Base-by-base conservation (phyloP, 2,888 invertebrate genomes). In the Hypomecis punctinalis region DNA sequence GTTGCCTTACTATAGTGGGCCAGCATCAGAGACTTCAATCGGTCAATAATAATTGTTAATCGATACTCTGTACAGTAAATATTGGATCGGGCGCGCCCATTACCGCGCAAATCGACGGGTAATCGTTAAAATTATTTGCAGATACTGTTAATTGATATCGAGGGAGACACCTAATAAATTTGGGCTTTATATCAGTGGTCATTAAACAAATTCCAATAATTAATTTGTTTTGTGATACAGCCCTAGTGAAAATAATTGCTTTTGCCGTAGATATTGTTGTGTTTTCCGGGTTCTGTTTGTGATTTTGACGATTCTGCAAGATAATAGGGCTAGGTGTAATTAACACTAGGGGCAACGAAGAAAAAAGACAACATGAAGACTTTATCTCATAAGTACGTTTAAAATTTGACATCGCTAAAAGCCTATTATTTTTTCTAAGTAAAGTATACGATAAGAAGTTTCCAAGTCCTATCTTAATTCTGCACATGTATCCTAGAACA, bases 71-170 rank as follows among this genome's bases (percentile, higher is more conserved):
- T 6, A 33, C n/a, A 40, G 73, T 80, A 82, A 85, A 85, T 84
- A 82, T 86, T 83, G 81, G 75, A 76, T 70, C 73, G 52, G 52
- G 52, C 52, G 72, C 53, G 64, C 64, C 72, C 74, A 74, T 81
- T 81, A 79, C 71, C 63, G 72, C 57, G 65, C 73, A 77, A 78
- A 77, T 76, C 72, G 77, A 77, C 71, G 77, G 71, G 81, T 81
- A 80, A 84, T 81, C 79, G 79, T 78, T 84, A 78, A 84, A 84
- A 83, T 85, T 80, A 85, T 85, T 84, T 79, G 80, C 80, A 72
- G 76, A 80, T 79, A 79, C 79, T 80, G 82, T 81, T 84, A 85
- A 86, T 87, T 85, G 83, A 84, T 86, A 83, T 73, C 76, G 76
- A 76, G 82, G 76, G 81, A 80, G 75, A 79, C 64, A 76, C 76